phyloP scores from a whole-genome alignment of 2,888 invertebrate species.

The Ceratothoa steindachneri region DNA sequence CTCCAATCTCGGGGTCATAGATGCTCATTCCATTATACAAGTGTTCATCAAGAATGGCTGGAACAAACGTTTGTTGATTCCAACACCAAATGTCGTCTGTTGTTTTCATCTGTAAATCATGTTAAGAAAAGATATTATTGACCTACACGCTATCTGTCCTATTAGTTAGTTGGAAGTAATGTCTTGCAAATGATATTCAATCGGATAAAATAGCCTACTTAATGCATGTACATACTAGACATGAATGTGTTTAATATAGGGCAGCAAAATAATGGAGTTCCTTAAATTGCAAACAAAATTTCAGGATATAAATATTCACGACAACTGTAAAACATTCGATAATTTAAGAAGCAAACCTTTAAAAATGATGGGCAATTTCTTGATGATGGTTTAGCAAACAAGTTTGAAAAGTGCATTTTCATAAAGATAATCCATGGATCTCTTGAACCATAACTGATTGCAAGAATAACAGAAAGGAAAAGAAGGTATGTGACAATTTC shows the following conservation, averaged over 20 bases:
- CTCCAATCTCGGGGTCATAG: constrained; percentile 4
- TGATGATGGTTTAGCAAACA: not conserved
- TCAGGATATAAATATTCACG: not conserved
- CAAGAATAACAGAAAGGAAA: constrained; percentile 31
- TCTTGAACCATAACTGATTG: constrained; percentile 23
- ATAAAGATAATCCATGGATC: constrained; percentile 25
- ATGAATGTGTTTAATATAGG: too few species aligned
- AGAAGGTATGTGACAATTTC: constrained; percentile 31
- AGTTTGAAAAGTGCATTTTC: constrained; percentile 5
- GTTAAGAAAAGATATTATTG: too few species aligned
- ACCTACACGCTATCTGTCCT: too few species aligned
- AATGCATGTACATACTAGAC: too few species aligned
- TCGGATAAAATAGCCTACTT: too few species aligned
- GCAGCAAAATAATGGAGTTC: too few species aligned
- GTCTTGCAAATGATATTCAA: too few species aligned
- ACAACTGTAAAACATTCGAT: not conserved
- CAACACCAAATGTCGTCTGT: constrained; percentile 29
- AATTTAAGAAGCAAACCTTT: not conserved
- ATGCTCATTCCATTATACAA: constrained; percentile 29
- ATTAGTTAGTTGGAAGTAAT: too few species aligned
- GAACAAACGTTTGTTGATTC: constrained; percentile 17
- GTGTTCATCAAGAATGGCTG: constrained; percentile 21
- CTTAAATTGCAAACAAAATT: too few species aligned
- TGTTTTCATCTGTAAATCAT: constrained; percentile 2
- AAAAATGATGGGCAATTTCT: not conserved